phyloP scores from a whole-genome alignment of 2,888 invertebrate genomes.

The Limnephilus lunatus region DNA sequence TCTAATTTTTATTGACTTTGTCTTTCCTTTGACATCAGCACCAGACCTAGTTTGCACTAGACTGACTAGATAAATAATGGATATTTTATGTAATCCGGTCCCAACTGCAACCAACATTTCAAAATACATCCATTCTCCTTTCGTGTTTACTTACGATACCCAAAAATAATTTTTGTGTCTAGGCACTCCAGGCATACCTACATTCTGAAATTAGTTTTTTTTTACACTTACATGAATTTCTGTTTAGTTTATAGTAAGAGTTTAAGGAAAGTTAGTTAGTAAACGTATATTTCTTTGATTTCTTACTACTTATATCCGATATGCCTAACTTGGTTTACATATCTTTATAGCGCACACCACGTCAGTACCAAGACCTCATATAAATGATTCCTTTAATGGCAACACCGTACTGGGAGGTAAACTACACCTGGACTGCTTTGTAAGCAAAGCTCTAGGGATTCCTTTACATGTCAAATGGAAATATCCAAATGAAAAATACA shows the following conservation, averaged over 20 bases:
- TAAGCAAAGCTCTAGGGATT: conserved; percentile 67
- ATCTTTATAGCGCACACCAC: conserved; percentile 57
- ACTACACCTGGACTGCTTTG: conserved; percentile 69
- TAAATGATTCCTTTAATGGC: conserved; percentile 68
- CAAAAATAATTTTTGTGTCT: not conserved
- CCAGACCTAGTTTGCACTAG: not conserved
- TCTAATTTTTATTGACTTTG: not conserved
- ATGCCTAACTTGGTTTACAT: not conserved
- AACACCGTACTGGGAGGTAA: conserved; percentile 70
- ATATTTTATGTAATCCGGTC: not conserved
- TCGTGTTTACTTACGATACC: not conserved
- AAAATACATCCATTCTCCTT: not conserved
- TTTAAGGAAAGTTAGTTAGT: not conserved
- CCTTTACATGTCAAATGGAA: conserved; percentile 69
- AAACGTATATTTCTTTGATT: not conserved
- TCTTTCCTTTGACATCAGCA: not conserved
- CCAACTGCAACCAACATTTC: not conserved
- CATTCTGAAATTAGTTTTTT: not conserved
- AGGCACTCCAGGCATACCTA: not conserved
- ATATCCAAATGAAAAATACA: conserved; percentile 67
- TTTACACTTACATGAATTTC: not conserved
- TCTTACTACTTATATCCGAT: not conserved
- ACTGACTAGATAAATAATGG: not conserved
- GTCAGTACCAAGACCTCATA: conserved; percentile 61
- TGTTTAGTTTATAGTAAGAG: not conserved